Evolutionary conservation across 2,888 invertebrate species (phyloP), one percentile per base, ranked within the genome.

Genomic region (Sussaba pulchella): DNA sequence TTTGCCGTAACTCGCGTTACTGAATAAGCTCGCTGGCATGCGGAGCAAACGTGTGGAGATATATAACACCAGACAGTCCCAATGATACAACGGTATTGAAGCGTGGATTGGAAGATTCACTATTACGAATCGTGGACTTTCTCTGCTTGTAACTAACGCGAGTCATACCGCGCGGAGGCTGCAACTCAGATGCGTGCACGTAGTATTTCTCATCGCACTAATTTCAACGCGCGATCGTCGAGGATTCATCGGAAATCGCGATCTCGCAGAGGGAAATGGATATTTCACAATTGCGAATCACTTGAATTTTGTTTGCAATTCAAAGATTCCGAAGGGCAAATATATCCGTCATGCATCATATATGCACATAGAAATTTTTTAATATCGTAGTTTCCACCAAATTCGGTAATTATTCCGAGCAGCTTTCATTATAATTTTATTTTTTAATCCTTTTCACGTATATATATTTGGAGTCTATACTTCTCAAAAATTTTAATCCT

Each of bases 61-160:
- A 17, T 19, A 59, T 17, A 9, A 8, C 0, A 1, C 39, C 12
- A 24, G 12, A 43, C 24, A 10, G 26, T 47, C 64, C 17, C 45
- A 19, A 39, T 64, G 26, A 14, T 47, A 26, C 31, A 70, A 59
- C 59, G 36, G 59, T 19, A 45, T 66, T 66, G 21, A 14, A 45
- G 45, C 19, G 36, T 24, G 47, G 21, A 26, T n/a, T 10, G 52
- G 36, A 75, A 71, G 50, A 79, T 64, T 52, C 41, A 50, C 74
- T 64, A 80, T 80, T 36, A 52, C 63, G 72, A 63, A 73, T 81
- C 61, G 45, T 41, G 59, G 43, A 81, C 81, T 81, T 77, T 77
- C 76, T n/a, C n/a, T 77, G 76, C 59, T 70, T 12, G 64, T 45
- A 61, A 76, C 72, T 21, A 14, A n/a, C n/a, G 6, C 31, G 72